These are phyloP conservation scores for Eupithecia subfuscata DNA, from an alignment of 2,888 invertebrate species.

Conservation along the genomic window DNA sequence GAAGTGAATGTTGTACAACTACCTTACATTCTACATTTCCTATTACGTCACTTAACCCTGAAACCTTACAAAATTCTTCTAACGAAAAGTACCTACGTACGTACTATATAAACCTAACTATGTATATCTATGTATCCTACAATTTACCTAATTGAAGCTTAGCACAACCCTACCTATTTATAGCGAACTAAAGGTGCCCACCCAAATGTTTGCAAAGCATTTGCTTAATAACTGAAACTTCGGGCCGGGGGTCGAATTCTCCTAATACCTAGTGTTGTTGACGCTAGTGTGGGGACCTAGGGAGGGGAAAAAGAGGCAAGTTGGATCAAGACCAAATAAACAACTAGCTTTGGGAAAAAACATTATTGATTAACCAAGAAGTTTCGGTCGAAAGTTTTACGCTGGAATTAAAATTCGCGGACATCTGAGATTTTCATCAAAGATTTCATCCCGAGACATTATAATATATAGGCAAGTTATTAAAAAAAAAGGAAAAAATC, in stretches of 20 bases:
- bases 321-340: conserved; percentile 2
- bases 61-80: conserved; percentile 34
- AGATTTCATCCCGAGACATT: no score
- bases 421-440: no score
- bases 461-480: no score
- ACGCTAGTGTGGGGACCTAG: conserved; percentile 55
- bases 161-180: conserved; percentile 76
- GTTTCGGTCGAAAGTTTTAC: no score
- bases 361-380: no score
- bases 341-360: background rate
- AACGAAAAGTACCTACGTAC: conserved; percentile 19
- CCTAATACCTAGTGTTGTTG: conserved; percentile 72
- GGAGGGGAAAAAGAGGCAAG: conserved; percentile 33
- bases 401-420: no score
- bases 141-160: conserved; percentile 71
- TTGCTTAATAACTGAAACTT: conserved; percentile 84
- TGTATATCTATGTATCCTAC: conserved; percentile 46
- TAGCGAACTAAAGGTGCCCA: conserved; percentile 77
- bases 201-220: conserved; percentile 83
- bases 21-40: no score
- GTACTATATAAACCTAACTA: conserved; percentile 24
- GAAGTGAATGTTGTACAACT: no score
- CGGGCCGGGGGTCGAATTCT: conserved; percentile 79
- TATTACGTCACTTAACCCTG: conserved; percentile 7
- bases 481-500: no score